A percentile compares a stretch with the other conserved stretches of the same genome.
phyloP scores from a whole-genome alignment of 1,140 invertebrate genomes.

The Nomia melanderi region DNA sequence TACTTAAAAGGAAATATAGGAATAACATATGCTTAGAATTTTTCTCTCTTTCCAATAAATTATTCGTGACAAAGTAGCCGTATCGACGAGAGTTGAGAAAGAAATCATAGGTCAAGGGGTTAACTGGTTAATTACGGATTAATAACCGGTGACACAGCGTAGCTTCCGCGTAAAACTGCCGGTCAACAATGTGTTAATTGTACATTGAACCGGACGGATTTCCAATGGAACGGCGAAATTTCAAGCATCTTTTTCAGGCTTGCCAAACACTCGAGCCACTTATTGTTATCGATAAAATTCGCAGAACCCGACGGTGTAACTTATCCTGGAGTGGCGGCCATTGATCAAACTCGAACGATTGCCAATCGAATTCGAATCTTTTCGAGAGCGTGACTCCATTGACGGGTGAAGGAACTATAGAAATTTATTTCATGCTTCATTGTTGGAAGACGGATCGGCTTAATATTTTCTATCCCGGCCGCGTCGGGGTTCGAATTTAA shows the following conservation, averaged over 20 bases:
- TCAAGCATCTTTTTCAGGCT: background rate
- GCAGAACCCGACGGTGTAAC: slow-evolving; percentile 49
- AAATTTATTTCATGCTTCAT: background rate
- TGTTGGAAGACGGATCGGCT: background rate
- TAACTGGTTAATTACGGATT: no score
- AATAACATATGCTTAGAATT: no score
- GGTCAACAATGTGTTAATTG: no score
- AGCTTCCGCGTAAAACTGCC: no score
- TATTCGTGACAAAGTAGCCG: no score
- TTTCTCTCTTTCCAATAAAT: no score
- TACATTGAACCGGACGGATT: background rate
- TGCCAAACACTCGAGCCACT: slow-evolving; percentile 41
- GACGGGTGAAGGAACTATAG: slow-evolving; percentile 22
- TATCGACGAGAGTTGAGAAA: no score
- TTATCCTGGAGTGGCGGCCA: slow-evolving; percentile 46
- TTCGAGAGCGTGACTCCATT: slow-evolving; percentile 41
- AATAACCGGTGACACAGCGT: no score
- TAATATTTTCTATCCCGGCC: no score
- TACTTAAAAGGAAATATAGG: no score
- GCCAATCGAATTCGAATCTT: slow-evolving; percentile 56
- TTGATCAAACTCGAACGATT: slow-evolving; percentile 57
- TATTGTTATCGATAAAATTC: slow-evolving; percentile 47
- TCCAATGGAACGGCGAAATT: background rate
- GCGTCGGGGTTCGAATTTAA: no score
- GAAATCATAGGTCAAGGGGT: no score